Conservation (phyloP, 2,888 invertebrate species). For the Lithophane leautieri region DNA sequence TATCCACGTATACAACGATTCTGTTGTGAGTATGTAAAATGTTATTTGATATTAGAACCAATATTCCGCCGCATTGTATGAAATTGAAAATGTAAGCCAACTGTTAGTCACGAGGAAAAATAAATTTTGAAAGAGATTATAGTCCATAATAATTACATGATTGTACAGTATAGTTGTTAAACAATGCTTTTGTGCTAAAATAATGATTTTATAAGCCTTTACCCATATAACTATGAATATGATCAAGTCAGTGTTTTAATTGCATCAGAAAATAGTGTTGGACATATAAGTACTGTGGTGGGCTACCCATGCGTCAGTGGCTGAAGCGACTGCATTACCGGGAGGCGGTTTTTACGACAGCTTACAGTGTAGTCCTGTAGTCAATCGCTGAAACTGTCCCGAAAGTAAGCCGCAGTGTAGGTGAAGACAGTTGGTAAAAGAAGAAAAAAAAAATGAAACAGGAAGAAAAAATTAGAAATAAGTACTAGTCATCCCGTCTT, state of each 20-base stretch:
- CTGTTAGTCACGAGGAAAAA: no score
- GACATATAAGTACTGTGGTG: neutral
- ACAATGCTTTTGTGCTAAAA: neutral
- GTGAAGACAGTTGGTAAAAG: neutral
- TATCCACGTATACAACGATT: conserved; percentile 4
- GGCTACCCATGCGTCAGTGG: conserved; percentile 19
- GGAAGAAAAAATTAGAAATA: no score
- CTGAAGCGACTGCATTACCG: conserved; percentile 48
- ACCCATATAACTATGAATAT: neutral
- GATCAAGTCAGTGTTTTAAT: neutral
- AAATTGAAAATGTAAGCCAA: neutral
- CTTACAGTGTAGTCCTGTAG: conserved; percentile 54
- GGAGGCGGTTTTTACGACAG: conserved; percentile 69
- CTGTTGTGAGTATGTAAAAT: neutral
- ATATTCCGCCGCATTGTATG: neutral
- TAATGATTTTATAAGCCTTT: neutral
- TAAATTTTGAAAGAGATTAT: neutral
- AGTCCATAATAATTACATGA: neutral
- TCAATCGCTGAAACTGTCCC: conserved; percentile 38
- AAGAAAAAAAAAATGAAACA: no score
- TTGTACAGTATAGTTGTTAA: no score
- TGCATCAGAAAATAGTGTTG: neutral
- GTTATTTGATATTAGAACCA: neutral
- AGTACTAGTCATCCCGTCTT: no score
- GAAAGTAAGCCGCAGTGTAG: conserved; percentile 3